These are phyloP conservation scores for Tetragonula clypearis DNA, from an alignment of 1,140 invertebrate species.

Conservation along the genomic window DNA sequence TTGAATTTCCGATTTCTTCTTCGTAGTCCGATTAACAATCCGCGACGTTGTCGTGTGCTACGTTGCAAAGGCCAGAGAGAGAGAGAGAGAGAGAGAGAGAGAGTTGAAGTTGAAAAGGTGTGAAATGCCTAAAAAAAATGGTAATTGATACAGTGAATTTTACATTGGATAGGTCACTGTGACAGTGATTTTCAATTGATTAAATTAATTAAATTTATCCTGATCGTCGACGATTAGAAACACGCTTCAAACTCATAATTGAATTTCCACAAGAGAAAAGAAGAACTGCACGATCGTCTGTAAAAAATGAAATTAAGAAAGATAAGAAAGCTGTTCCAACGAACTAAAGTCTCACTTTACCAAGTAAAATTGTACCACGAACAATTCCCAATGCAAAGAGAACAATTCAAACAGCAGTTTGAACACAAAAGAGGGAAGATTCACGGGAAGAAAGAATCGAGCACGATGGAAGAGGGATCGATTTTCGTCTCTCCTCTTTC, in stretches of 20 bases:
- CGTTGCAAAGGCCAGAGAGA: too few species aligned
- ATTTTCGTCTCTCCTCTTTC: neutral
- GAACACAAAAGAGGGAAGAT: neutral
- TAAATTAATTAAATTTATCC: neutral
- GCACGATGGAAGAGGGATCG: constrained; percentile 3
- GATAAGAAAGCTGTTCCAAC: neutral
- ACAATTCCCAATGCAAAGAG: neutral
- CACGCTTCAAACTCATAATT: neutral
- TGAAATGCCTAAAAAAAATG: neutral
- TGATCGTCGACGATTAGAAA: too few species aligned
- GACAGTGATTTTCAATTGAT: neutral
- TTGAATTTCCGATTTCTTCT: neutral
- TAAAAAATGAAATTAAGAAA: neutral
- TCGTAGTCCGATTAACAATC: too few species aligned
- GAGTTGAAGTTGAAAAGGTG: neutral
- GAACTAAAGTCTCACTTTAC: neutral
- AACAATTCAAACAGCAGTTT: neutral
- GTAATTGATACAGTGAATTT: neutral
- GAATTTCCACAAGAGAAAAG: neutral
- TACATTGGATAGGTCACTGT: neutral
- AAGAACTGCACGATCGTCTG: too few species aligned
- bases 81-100: too few species aligned
- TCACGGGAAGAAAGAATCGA: neutral
- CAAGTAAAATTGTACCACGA: neutral
- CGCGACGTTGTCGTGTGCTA: too few species aligned